Base-by-base conservation (phyloP, 2,797 vertebrate genomes). In the Peromyscus attwateri region DNA sequence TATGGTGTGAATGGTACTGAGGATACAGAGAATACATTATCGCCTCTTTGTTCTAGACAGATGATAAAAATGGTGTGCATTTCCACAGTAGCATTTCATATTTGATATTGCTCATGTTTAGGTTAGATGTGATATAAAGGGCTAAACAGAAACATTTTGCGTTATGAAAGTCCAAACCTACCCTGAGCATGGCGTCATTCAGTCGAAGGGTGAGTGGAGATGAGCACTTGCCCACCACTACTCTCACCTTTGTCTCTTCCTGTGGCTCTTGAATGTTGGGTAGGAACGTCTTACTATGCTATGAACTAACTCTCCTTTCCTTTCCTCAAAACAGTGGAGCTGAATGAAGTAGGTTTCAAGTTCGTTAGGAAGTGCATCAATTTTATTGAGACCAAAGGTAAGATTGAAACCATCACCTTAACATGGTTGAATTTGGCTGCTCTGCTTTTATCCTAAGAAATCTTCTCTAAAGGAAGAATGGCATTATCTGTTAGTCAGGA, bases 361-460 rank as follows among this genome's bases (percentile, higher is more conserved):
- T 99, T 99, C 97, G 99, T 99, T 89, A 98, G 99, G 95, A 99
- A 99, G 97, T 99, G 99, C 98, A 99, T 99, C 98, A 99, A 99
- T 94, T 99, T 98, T 0, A 98, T 99, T 94, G 99, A 99, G 98
- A 99, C 99, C 0, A 99, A 99, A 99, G 99, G 99, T 99, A 98
- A 98, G 98, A 87, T 71, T 25, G 64, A 57, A 94, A 75, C 73
- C 16, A 40, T 43, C 46, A 31, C 12, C 43, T 84, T 82, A 55
- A 37, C 1, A 43, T 11, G 64, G 0, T 81, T 91, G 55, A 87
- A 80, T 71, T 13, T 70, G 70, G 17, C 77, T 11, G 68, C 34
- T 89, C 10, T 88, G 49, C 64, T 75, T 94, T 97, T 85, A 81
- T 85, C 55, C 64, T 43, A 13, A 62, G 52, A 0, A 12, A 66